Evolutionary conservation across 2,888 invertebrate species (phyloP), one percentile per base, ranked within the genome.

Genomic region (Bruchidius siliquastri): DNA sequence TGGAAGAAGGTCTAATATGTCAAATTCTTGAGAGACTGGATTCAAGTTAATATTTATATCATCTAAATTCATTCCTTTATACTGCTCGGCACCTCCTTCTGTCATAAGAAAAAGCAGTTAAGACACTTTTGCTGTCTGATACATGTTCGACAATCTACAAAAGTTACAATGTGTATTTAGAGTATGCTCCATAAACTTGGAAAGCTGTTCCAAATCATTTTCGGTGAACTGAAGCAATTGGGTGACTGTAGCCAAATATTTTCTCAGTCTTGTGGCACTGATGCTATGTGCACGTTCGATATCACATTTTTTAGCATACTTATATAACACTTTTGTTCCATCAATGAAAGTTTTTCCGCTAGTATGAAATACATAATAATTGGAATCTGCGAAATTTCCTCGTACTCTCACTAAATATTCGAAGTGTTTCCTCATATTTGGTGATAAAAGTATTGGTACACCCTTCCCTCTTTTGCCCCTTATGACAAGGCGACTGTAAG

Each of bases 11-110:
- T 94, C 95, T 87, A 98, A 97, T 73, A 98, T 89, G 83, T 97
- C 97, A 86, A 97, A 98, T 85, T 98, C 98, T 72, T 98, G 88
- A 26, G 98, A 98, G 79, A 98, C 90, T 0, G 97, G 95, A 20
- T 49, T 72, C 32, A 75, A 72, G 67, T 75, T 71, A 67, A 75
- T 72, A 72, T 74, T 68, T 20, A 77, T 77, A 10, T 77, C 77
- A 70, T 77, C 74, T 68, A 77, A 69, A 6, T 67, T 20, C 67
- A 71, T 75, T 20, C 77, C 77, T 72, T 75, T 75, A 67, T 73
- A 76, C 30, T 73, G 30, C 72, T 76, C 75, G 18, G 66, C 22
- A 22, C 73, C 75, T 67, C 75, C 73, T 67, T 77, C 72, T 20
- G 71, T 72, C 71, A 72, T 71, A 21, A 77, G 67, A 18, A 77